These are phyloP conservation scores for Ephialtes manifestator DNA, from an alignment of 2,888 invertebrate species.

Conservation along the genomic window DNA sequence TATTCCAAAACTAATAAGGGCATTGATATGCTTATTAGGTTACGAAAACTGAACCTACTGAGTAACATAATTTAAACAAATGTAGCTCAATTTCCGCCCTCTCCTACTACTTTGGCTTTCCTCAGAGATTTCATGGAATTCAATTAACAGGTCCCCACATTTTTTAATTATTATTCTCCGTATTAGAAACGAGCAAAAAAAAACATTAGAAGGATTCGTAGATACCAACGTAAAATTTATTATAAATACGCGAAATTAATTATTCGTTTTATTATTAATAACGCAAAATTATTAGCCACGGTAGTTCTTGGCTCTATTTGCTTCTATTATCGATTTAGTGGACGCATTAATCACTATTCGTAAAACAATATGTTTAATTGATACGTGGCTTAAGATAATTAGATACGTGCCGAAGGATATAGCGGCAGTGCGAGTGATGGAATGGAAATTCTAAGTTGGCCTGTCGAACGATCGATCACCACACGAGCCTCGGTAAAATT, in stretches of 20 bases:
- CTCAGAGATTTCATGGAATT: neutral
- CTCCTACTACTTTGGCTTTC: too few species aligned
- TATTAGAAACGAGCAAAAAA: neutral
- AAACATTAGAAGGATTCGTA: neutral
- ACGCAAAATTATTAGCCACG: constrained; percentile 3
- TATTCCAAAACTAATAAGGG: too few species aligned
- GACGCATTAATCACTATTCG: constrained; percentile 83
- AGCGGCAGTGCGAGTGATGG: constrained; percentile 64
- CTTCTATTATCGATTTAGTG: constrained; percentile 72
- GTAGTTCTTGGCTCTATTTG: neutral
- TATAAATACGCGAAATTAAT: neutral
- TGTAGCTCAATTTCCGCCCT: too few species aligned
- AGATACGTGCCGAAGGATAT: constrained; percentile 69
- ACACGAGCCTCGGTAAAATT: constrained; percentile 56
- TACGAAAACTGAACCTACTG: too few species aligned
- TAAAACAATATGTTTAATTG: constrained; percentile 82
- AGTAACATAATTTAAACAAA: too few species aligned
- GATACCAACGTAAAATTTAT: neutral
- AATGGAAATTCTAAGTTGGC: constrained; percentile 74
- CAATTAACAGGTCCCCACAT: neutral
- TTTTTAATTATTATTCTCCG: neutral
- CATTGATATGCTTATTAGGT: too few species aligned
- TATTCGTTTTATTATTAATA: constrained; percentile 1
- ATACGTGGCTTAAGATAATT: constrained; percentile 81
- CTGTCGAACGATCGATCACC: constrained; percentile 79